Percentiles rank a stretch among this genome's conserved stretches.
Evolutionary conservation across 2,888 invertebrate genomes (phyloP).

Genomic region (Campopleginae sp.): DNA sequence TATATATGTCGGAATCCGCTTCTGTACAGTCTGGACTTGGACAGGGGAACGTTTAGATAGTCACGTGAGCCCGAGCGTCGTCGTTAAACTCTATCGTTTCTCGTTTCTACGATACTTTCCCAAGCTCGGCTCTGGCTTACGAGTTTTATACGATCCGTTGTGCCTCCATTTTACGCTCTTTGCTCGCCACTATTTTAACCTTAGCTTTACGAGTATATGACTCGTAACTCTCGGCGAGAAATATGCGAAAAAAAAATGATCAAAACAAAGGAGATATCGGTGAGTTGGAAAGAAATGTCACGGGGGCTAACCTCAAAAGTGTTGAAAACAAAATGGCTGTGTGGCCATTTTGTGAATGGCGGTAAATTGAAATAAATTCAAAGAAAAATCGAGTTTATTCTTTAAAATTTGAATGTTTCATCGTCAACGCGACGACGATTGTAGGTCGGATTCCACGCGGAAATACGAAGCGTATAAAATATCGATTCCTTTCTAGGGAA

Average conservation of each 20-base stretch:
- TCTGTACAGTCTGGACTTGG: constrained; percentile 5
- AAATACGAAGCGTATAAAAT: constrained; percentile 35
- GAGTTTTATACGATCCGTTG: constrained; percentile 25
- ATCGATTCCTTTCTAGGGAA: constrained; percentile 50
- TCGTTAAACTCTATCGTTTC: constrained; percentile 23
- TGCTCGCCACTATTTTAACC: constrained; percentile 1
- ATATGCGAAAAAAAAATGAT: neutral
- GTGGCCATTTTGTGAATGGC: neutral
- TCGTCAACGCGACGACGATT: constrained; percentile 22
- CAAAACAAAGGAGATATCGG: constrained; percentile 2
- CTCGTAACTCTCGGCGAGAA: constrained; percentile 1
- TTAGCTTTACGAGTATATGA: constrained; percentile 5
- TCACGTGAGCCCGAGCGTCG: constrained; percentile 23
- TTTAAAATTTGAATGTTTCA: constrained; percentile 17
- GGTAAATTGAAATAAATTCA: neutral
- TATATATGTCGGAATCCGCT: neutral
- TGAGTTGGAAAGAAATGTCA: neutral
- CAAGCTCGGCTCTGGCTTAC: constrained; percentile 1
- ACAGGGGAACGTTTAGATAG: neutral
- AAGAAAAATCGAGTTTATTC: constrained; percentile 18
- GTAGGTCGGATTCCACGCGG: constrained; percentile 45
- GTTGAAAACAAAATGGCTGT: neutral
- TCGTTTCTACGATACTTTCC: constrained; percentile 22
- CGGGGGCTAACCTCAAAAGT: neutral
- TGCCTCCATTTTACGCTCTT: constrained; percentile 8